These are phyloP conservation scores for Callimorpha dominula DNA, from an alignment of 2,888 invertebrate species.

Conservation along the genomic window DNA sequence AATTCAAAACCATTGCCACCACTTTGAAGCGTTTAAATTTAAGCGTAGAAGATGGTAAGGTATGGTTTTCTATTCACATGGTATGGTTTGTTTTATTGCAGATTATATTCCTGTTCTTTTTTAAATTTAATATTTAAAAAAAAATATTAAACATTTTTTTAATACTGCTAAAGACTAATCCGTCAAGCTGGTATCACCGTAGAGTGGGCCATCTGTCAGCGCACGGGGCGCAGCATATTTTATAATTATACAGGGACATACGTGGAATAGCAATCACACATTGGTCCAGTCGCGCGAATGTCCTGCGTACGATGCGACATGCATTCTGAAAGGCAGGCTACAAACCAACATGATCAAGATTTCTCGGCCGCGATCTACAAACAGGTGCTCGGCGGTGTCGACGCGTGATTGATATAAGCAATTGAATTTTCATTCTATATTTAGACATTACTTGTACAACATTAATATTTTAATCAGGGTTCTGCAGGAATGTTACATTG, in stretches of 20 bases:
- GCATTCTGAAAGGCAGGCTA: conserved; percentile 71
- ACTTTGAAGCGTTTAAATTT: too few species aligned
- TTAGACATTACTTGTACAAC: conserved; percentile 50
- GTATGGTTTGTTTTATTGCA: background rate
- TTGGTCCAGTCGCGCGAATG: conserved; percentile 72
- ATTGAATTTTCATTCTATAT: conserved; percentile 54
- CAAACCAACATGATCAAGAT: conserved; percentile 70
- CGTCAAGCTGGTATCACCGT: conserved; percentile 45
- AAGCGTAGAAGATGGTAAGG: too few species aligned
- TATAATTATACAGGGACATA: conserved; percentile 77
- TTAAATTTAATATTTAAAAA: background rate
- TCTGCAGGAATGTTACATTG: conserved; percentile 31
- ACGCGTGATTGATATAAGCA: conserved; percentile 58
- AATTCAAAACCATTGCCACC: too few species aligned
- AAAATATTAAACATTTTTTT: background rate
- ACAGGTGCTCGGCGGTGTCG: conserved; percentile 71
- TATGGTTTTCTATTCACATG: too few species aligned
- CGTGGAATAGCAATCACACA: conserved; percentile 72
- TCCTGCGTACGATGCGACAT: conserved; percentile 68
- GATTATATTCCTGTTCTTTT: background rate
- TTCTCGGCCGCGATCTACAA: conserved; percentile 79
- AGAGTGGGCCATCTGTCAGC: conserved; percentile 76
- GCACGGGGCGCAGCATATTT: conserved; percentile 71
- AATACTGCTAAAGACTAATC: conserved; percentile 23
- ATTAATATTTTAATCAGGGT: conserved; percentile 55